These are phyloP conservation scores for Plumapathes pennacea DNA, from an alignment of 92 coral and sea anemone species.

Conservation along the genomic window DNA sequence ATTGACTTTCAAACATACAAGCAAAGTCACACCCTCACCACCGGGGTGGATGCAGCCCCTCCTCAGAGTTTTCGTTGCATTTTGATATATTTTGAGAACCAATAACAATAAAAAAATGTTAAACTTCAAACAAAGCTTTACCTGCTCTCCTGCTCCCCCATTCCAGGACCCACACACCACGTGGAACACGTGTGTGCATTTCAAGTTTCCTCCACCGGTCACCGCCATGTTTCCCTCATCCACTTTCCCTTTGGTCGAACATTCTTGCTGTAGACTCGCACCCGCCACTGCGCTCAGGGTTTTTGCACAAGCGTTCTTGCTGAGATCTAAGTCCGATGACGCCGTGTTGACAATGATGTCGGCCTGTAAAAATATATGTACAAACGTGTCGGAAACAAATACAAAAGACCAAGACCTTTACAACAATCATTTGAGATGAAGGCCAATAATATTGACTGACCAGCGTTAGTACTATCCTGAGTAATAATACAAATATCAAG, in stretches of 20 bases:
- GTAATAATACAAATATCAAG: too few species aligned
- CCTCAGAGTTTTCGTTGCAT: neutral
- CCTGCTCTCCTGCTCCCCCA: conserved; percentile 49
- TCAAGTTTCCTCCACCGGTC: conserved; percentile 48
- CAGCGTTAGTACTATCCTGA: too few species aligned
- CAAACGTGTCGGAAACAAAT: neutral
- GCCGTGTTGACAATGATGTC: conserved; percentile 65
- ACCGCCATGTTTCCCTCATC: conserved; percentile 49
- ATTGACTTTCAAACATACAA: too few species aligned
- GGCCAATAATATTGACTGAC: too few species aligned
- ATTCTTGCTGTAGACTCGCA: conserved; percentile 54
- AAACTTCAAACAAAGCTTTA: conserved; percentile 1
- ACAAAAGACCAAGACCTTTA: neutral
- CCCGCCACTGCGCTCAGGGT: conserved; percentile 65
- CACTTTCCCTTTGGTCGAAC: conserved; percentile 36
- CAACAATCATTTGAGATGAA: neutral
- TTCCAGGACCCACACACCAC: conserved; percentile 42
- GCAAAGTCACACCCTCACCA: neutral
- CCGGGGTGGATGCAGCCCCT: neutral
- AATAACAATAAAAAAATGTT: neutral
- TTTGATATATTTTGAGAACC: neutral
- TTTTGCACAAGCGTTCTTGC: conserved; percentile 51
- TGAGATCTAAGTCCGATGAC: conserved; percentile 43
- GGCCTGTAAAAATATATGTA: conserved; percentile 30
- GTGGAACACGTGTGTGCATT: conserved; percentile 53